These are phyloP conservation scores for Glaucomys volans DNA, from an alignment of 2,113 vertebrate genomes.

Conservation along the genomic window DNA sequence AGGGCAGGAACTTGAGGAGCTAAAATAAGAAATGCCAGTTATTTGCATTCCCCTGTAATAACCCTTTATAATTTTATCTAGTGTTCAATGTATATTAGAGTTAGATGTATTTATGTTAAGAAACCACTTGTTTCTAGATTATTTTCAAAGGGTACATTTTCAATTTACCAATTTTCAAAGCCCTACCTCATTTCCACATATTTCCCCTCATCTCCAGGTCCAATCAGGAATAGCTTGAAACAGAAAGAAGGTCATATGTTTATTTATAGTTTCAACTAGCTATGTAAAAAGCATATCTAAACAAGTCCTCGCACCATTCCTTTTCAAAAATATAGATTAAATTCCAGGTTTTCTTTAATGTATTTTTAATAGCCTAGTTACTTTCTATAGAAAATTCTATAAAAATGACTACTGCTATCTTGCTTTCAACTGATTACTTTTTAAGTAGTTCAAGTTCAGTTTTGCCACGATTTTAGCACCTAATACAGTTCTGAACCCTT, in stretches of 20 bases:
- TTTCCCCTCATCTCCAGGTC: constrained; percentile 30
- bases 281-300: constrained; percentile 40
- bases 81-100: constrained; percentile 26
- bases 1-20: not conserved
- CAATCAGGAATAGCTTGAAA: not conserved
- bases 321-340: constrained; percentile 56
- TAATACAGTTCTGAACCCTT: not conserved
- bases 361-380: not conserved
- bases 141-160: not conserved
- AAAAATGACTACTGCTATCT: constrained; percentile 6
- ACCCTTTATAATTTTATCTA: not conserved
- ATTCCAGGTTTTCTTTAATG: not conserved
- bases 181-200: not conserved
- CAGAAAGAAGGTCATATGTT: not conserved
- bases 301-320: not conserved
- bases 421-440: constrained; percentile 54
- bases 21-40: constrained; percentile 35
- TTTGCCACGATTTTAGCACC: not conserved
- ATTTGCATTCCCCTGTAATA: not conserved
- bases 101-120: not conserved
- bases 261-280: not conserved
- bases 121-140: constrained; percentile 55
- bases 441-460: constrained; percentile 22
- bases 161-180: constrained; percentile 18
- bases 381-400: constrained; percentile 8